Percentiles rank a stretch among this genome's conserved stretches.
Conservation (phyloP, 2,797 vertebrate species). For the Vireo griseus region DNA sequence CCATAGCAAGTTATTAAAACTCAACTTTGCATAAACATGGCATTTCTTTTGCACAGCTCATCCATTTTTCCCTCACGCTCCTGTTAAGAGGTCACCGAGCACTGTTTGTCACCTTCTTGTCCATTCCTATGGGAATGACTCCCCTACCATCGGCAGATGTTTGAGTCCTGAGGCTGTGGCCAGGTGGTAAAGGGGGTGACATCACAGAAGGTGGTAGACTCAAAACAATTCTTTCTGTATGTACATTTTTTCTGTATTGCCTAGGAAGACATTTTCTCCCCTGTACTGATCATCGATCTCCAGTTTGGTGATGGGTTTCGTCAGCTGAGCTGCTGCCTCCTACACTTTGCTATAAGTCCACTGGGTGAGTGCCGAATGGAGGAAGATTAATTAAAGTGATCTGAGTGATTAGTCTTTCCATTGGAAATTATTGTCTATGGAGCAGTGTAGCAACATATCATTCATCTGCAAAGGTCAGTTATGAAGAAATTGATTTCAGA, state of each 20-base stretch:
- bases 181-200: not conserved
- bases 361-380: not conserved
- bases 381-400: conserved; percentile 58
- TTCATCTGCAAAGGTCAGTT: conserved; percentile 61
- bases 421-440: conserved; percentile 12
- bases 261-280: not conserved
- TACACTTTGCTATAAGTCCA: not conserved
- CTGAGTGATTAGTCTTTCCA: conserved; percentile 53
- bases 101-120: not conserved
- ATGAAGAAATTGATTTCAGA: conserved; percentile 65
- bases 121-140: not conserved
- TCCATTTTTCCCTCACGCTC: not conserved
- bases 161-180: not conserved
- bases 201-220: not conserved
- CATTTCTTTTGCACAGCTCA: conserved; percentile 54
- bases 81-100: not conserved
- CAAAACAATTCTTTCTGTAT: not conserved
- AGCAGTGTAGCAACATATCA: conserved; percentile 7
- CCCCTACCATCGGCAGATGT: not conserved
- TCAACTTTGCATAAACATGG: conserved; percentile 53
- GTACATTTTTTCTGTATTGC: not conserved
- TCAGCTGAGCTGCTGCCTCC: not conserved
- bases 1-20: conserved; percentile 61
- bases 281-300: not conserved
- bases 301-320: not conserved